Conservation (phyloP, 2,113 vertebrate species). For the zebrafish (Danio rerio) region GRCz12tu NC_133185.1:39528501-39529000, state of each 20-base stretch:
- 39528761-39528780: neutral
- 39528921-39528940: conserved; percentile 12
- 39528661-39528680: too few species aligned
- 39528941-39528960: neutral
- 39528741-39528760: conserved; percentile 28
- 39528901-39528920: neutral
- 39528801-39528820: conserved; percentile 16
- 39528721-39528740: neutral
- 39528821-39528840: conserved; percentile 12
- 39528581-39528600: neutral
- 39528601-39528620: neutral
- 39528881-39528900: conserved; percentile 23
- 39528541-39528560: neutral
- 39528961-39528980: neutral
- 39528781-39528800: conserved; percentile 23
- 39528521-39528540: neutral
- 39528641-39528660: neutral
- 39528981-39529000: conserved; percentile 7
- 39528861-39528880: neutral
- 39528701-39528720: conserved; percentile 16
- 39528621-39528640: neutral
- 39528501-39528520: neutral
- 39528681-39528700: neutral
- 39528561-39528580: neutral
- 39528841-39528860: conserved; percentile 5